phyloP scores from a whole-genome alignment of 2,888 invertebrate species.

The Girardia tigrina region DNA sequence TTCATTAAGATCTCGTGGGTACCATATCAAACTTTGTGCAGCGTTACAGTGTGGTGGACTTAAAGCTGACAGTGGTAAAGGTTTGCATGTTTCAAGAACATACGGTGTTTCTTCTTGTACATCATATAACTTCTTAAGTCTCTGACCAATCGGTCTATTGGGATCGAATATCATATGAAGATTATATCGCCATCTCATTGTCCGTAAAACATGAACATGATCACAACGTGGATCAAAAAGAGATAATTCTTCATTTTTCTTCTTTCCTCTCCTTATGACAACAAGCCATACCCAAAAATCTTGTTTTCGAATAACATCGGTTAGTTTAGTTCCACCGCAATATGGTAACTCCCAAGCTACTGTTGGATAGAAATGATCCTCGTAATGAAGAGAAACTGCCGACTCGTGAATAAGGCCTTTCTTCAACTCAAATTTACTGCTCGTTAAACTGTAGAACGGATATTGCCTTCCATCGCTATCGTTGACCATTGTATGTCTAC shows the following conservation, averaged over 20 bases:
- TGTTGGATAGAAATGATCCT: constrained; percentile 37
- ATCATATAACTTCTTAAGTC: constrained; percentile 32
- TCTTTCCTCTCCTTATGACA: constrained; percentile 21
- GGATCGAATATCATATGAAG: constrained; percentile 35
- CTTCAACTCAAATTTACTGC: constrained; percentile 33
- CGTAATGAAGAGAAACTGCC: constrained; percentile 32
- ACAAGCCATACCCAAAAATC: constrained; percentile 37
- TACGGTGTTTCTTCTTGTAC: constrained; percentile 32
- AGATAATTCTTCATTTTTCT: constrained; percentile 7
- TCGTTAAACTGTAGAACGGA: constrained; percentile 36
- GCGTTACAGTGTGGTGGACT: constrained; percentile 36
- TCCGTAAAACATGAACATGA: constrained; percentile 30
- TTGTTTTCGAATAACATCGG: constrained; percentile 35
- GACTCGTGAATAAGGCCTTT: constrained; percentile 31
- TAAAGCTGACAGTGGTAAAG: constrained; percentile 30
- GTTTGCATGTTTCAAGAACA: constrained; percentile 25
- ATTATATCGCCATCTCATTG: constrained; percentile 36
- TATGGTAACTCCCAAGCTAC: constrained; percentile 36
- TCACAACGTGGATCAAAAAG: constrained; percentile 13
- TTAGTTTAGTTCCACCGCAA: constrained; percentile 29
- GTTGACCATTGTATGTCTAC: constrained; percentile 34
- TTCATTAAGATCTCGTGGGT: constrained; percentile 27
- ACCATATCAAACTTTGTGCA: constrained; percentile 35
- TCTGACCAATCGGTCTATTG: constrained; percentile 24
- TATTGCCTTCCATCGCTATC: constrained; percentile 36